Evolutionary conservation across 2,888 invertebrate species (phyloP), one percentile per base, ranked within the genome.

Genomic region (Eretmocerus hayati): DNA sequence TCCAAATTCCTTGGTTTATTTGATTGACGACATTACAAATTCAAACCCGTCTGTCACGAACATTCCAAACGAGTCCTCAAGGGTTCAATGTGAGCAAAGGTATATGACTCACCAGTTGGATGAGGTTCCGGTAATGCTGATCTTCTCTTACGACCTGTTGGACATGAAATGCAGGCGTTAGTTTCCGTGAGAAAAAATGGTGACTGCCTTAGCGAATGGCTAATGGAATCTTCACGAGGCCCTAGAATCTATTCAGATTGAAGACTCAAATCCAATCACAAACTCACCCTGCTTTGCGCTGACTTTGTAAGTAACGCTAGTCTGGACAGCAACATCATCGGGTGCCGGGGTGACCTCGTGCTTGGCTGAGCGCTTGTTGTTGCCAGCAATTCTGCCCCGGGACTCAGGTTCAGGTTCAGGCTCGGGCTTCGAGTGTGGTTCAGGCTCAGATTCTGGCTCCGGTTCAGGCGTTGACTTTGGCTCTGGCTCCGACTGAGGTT

Each of bases 241-340:
- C n/a, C n/a, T n/a, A n/a, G n/a, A n/a, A n/a, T n/a, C n/a, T n/a
- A n/a, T n/a, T n/a, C n/a, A n/a, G n/a, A n/a, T n/a, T n/a, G n/a
- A n/a, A n/a, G n/a, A n/a, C n/a, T n/a, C n/a, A n/a, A n/a, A n/a
- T n/a, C n/a, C 31, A 35, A 40, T 20, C n/a, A n/a, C 3, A 4
- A 20, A 13, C 33, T 5, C 61, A 76, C 79, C 78, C 72, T 77
- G 75, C 53, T 75, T 78, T 16, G 77, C 78, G 61, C 87, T 87
- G 53, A 88, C 85, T 67, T 84, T 80, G 67, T 83, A 88, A 0
- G 87, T 86, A 3, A 88, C 83, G 63, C 87, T 87, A 0, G 87
- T 88, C 61, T 86, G 84, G 11, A 87, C 85, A 1, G 84, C 81
- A 21, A 85, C 83, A 33, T 84, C 85, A 44, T 66, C 64, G 15